A percentile compares a stretch with the other conserved stretches of the same genome.
Evolutionary conservation across 2,888 invertebrate species (phyloP).

Genomic region (Acholoe squamosa): DNA sequence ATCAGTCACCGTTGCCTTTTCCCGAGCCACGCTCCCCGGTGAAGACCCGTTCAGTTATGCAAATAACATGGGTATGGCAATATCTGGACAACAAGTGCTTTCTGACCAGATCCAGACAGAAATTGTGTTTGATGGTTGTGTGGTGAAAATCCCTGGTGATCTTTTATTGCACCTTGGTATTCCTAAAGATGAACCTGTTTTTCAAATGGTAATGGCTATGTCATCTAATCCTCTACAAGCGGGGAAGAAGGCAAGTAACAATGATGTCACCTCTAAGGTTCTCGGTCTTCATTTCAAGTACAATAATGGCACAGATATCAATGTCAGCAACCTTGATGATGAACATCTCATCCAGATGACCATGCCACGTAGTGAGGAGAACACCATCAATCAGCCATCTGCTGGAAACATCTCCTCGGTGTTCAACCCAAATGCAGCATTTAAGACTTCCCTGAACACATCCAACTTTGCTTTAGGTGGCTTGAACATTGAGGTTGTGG

Average conservation of each 20-base stretch:
- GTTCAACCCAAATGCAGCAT: not conserved
- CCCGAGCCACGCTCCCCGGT: not conserved
- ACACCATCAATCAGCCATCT: not conserved
- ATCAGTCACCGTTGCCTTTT: not conserved
- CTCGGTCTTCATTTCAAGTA: not conserved
- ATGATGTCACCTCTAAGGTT: not conserved
- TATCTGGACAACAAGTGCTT: not conserved
- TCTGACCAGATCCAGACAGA: not conserved
- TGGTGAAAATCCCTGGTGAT: not conserved
- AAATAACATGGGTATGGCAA: not conserved
- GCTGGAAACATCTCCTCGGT: not conserved
- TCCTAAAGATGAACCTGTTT: not conserved
- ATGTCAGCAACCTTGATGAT: not conserved
- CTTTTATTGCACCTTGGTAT: not conserved
- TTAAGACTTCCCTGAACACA: not conserved
- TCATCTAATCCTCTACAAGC: slow-evolving; percentile 13
- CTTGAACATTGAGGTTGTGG: slow-evolving; percentile 18
- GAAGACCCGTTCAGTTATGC: not conserved
- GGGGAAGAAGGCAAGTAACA: not conserved
- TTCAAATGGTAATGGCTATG: slow-evolving; percentile 33
- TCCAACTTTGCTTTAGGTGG: not conserved
- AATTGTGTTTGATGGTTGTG: not conserved
- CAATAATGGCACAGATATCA: slow-evolving; percentile 33
- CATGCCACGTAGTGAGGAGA: not conserved
- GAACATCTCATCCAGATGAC: not conserved